Conservation (phyloP, 2,113 vertebrate species). For the Caracal caracal region DNA sequence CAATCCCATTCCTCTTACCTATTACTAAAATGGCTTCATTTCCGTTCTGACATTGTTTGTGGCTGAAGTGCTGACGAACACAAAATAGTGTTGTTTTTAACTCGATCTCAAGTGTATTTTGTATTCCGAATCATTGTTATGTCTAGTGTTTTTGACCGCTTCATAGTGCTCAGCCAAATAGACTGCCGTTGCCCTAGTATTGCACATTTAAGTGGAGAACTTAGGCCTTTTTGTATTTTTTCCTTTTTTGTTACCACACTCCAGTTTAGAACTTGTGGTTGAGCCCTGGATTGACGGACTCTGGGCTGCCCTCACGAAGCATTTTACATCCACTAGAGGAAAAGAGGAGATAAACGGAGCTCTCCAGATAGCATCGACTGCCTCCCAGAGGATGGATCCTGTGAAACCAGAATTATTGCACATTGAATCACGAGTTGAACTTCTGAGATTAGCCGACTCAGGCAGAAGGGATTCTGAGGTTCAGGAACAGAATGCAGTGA, state of each 20-base stretch:
- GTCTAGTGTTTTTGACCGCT: not conserved
- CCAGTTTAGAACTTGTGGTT: conserved; percentile 94
- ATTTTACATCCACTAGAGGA: conserved; percentile 80
- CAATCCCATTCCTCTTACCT: not conserved
- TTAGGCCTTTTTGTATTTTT: not conserved
- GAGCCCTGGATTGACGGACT: conserved; percentile 97
- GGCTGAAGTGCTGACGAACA: not conserved
- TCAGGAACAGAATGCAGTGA: conserved; percentile 4
- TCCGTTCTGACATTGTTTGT: not conserved
- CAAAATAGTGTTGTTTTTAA: not conserved
- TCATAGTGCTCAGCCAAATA: not conserved
- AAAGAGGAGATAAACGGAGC: conserved; percentile 57
- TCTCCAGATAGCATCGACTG: not conserved
- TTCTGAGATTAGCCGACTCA: conserved; percentile 85
- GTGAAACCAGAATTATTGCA: not conserved
- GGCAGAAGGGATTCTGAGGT: conserved; percentile 16
- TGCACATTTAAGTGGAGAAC: not conserved
- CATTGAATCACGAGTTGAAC: conserved; percentile 83
- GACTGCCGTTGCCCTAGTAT: fast-evolving
- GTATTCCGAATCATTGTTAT: not conserved
- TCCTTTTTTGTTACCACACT: not conserved
- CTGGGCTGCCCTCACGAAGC: conserved; percentile 91
- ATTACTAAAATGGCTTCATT: not conserved
- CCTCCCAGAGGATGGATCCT: not conserved
- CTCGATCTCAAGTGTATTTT: not conserved